Evolutionary conservation across 1,140 invertebrate genomes (phyloP).

Genomic region (Trichogramma pretiosum): DNA sequence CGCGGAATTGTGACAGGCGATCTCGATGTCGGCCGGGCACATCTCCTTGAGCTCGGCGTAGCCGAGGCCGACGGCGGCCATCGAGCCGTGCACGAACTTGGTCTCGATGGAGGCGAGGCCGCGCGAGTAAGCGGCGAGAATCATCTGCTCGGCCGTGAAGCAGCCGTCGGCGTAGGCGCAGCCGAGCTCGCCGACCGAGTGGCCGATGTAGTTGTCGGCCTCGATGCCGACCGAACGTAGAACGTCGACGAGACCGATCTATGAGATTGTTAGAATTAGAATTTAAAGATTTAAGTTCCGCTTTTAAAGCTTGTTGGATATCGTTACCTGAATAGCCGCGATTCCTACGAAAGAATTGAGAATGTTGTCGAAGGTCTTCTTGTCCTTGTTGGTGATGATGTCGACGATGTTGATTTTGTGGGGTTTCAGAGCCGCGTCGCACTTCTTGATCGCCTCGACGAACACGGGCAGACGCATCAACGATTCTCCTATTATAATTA

Average conservation of each 20-base stretch:
- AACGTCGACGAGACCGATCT: slow-evolving; percentile 69
- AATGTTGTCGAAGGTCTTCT: slow-evolving; percentile 69
- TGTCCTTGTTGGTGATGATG: slow-evolving; percentile 67
- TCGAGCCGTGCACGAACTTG: slow-evolving; percentile 65
- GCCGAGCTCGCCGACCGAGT: slow-evolving; percentile 70
- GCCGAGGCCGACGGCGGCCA: slow-evolving; percentile 72
- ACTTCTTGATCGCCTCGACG: slow-evolving; percentile 55
- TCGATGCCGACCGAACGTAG: slow-evolving; percentile 54
- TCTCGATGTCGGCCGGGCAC: slow-evolving; percentile 50
- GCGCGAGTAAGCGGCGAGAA: slow-evolving; percentile 73
- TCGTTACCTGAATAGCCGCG: slow-evolving; percentile 71
- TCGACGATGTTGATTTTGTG: slow-evolving; percentile 71
- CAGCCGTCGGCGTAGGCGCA: slow-evolving; percentile 79
- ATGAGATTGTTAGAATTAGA: background rate
- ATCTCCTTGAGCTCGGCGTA: slow-evolving; percentile 48
- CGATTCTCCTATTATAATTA: slow-evolving; percentile 24
- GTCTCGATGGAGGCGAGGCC: slow-evolving; percentile 76
- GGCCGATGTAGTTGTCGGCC: slow-evolving; percentile 69
- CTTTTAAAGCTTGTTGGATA: too few relatives aligned
- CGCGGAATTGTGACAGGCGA: slow-evolving; percentile 63
- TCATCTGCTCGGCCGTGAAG: slow-evolving; percentile 70
- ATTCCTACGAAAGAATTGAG: slow-evolving; percentile 86
- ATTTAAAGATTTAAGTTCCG: background rate
- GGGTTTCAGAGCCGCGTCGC: slow-evolving; percentile 60
- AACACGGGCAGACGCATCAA: slow-evolving; percentile 58